Evolutionary conservation across 2,797 vertebrate species (phyloP), one percentile per base, ranked within the genome.

Genomic region (Esox lucius): DNA sequence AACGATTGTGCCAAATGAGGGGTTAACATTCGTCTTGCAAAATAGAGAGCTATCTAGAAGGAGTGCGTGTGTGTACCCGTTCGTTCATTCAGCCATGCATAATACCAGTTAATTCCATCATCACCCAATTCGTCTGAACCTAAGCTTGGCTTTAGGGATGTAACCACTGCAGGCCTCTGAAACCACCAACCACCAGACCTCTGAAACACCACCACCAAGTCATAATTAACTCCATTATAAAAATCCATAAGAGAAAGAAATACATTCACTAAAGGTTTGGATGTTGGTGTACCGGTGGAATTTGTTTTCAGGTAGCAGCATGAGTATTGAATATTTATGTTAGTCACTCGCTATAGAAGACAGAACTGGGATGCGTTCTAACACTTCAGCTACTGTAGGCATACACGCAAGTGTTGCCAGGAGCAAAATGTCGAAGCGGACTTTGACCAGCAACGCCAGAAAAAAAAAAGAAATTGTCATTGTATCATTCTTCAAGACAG

Each of bases 101-200:
- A 87, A 85, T 85, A 81, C 75, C 78, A 77, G 70, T 82, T 84
- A 88, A 90, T 84, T 77, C 79, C 75, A 86, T 84, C 72, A 84
- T 90, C 81, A 79, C 83, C 75, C 72, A 79, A 53, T 75, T 24
- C 22, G 86, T 87, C 90, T 82, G 85, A 87, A 85, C 81, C 80
- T 15, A 48, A 80, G 70, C 71, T 78, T 81, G 75, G 78, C 83
- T 70, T 22, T 9, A 5, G 78, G 76, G 77, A 80, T 68, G 77
- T 56, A 19, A 82, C 86, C 83, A 75, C 33, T 77, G 78, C 72
- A 62, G 78, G 56, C 79, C 76, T 84, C 75, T 42, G 75, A 78
- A 86, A 71, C 79, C 71, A 79, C 74, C 35, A 61, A 76, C 75
- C 74, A 46, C 76, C 81, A 81, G 77, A 83, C 28, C 28, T 31